phyloP scores from a whole-genome alignment of 2,113 vertebrate genomes.

The Dicaeum eximium region DNA sequence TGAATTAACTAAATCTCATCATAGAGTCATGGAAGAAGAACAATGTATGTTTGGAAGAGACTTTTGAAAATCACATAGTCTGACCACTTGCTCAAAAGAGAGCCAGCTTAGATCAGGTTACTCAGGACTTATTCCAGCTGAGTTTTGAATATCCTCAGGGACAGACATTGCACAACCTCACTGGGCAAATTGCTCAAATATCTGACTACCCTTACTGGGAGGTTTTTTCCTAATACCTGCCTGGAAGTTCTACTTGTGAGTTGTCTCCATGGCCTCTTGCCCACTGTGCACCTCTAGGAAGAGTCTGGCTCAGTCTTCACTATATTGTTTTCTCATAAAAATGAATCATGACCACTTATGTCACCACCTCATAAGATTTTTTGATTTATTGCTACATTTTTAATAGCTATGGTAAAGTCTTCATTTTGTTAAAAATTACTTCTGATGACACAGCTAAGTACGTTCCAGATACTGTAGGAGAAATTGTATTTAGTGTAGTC shows the following conservation, averaged over 20 bases:
- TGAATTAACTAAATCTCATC: not conserved
- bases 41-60: not conserved
- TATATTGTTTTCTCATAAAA: not conserved
- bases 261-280: not conserved
- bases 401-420: conserved; percentile 4
- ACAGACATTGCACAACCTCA: not conserved
- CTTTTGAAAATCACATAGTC: not conserved
- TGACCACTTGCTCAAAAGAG: not conserved
- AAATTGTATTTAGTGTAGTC: not conserved
- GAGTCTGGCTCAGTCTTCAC: not conserved
- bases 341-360: conserved; percentile 1
- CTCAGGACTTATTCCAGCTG: not conserved
- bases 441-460: not conserved
- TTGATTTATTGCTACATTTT: not conserved
- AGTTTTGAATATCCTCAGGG: not conserved
- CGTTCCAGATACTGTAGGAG: not conserved
- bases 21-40: not conserved
- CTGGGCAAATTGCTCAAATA: not conserved
- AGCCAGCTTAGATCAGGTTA: not conserved
- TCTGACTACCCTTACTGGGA: not conserved
- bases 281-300: not conserved
- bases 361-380: conserved; percentile 4
- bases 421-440: conserved; percentile 5
- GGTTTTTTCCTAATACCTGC: not conserved
- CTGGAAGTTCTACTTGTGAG: not conserved